Evolutionary conservation across 2,797 vertebrate species (phyloP), one percentile per base, ranked within the genome.

Genomic region (Schizopygopsis pylzovi): DNA sequence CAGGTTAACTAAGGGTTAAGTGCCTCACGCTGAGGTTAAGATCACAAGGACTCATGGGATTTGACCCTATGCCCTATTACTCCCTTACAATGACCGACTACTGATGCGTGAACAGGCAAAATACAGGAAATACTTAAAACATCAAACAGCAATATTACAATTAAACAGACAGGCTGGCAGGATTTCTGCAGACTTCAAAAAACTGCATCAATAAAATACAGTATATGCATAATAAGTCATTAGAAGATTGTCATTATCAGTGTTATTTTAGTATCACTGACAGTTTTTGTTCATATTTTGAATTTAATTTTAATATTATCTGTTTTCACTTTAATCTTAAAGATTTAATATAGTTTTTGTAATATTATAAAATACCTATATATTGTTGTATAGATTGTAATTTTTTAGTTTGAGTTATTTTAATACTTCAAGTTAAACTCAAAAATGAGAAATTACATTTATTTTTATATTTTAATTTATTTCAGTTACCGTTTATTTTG

Each of bases 1-100:
- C 12, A 86, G 89, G 85, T 90, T 77, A 76, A 70, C 54, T 84
- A 45, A 71, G 59, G 89, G 89, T 88, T 90, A 88, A 90, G 83
- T 84, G 63, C 15, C 7, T 67, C 63, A 67, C 28, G 63, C 63
- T 67, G 80, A 65, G 85, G 87, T 90, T 88, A 90, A 87, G 88
- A 76, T 85, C 87, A 87, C 87, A 88, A 59, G 82, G 45, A 59
- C 89, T 82, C 61, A n/a, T 82, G 82, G 87, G 87, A 87, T 71
- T 86, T 10, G 87, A 89, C 82, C 87, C 37, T n/a, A 9, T 75
- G 87, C 85, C 87, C 87, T 67, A 81, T 85, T 72, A 73, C 70
- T 79, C 20, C 41, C 71, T 77, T 85, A 65, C 82, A 81, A 76
- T 85, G 52, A 65, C 79, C 67, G 45, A 39, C 61, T 22, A 13